Base-by-base conservation (phyloP, 2,888 invertebrate genomes). In the Pecten maximus region DNA sequence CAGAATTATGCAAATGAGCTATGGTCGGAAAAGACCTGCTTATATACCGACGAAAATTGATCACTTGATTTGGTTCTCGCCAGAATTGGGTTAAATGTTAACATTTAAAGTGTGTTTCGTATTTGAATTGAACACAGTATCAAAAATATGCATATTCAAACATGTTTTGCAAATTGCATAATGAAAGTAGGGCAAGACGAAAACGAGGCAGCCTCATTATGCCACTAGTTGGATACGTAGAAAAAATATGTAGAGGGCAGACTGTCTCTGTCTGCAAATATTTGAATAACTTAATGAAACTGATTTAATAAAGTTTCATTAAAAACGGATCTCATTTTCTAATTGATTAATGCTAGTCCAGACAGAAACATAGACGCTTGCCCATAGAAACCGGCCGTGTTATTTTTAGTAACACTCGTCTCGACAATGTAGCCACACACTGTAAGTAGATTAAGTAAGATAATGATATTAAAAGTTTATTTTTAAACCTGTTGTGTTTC, bases 161-260 rank as follows among this genome's bases (percentile, higher is more conserved):
- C 40, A 44, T 28, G 40, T 40, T 54, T 54, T 10, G 4, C 88
- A 87, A 40, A 28, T 50, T 87, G 48, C 87, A 90, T 90, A 89
- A 90, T 90, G 90, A 91, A 91, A 90, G 90, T 91, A 91, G 91
- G 91, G 86, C 91, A 89, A 28, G 40, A 40, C 40, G 74, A 91
- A 50, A 91, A 88, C 90, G 91, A 91, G 91, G 90, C 90, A 50
- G 74, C 74, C 74, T 74, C 74, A 74, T 74, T 74, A 74, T 74
- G 74, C 74, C 74, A 23, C 74, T 6, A 74, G 74, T 74, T 74
- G 74, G 74, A 19, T 74, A 74, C 74, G 74, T 74, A 74, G 28
- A 74, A 74, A 74, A 74, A 35, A 35, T 35, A 35, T 74, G 74
- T 35, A 3, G 74, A 35, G 4, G 74, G 10, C 28, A 74, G 74